Evolutionary conservation across 2,797 vertebrate species (phyloP).

Genomic region (Sebastes minor): DNA sequence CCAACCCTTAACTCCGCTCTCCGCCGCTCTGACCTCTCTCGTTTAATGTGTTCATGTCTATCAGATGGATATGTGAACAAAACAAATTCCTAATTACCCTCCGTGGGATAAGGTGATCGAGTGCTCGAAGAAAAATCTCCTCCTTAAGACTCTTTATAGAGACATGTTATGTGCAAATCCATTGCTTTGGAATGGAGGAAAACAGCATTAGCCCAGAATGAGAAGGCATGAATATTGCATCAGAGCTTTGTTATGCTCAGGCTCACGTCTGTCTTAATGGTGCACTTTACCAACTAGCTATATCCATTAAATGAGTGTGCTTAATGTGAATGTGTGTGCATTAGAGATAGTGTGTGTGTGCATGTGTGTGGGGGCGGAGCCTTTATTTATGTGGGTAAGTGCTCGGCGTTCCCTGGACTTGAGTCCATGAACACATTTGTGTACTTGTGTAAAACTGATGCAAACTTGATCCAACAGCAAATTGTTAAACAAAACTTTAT

Average conservation of each 20-base stretch:
- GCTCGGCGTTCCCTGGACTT: slow-evolving; percentile 1
- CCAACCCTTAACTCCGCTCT: slow-evolving; percentile 18
- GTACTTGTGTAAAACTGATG: slow-evolving; percentile 3
- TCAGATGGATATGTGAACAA: slow-evolving; percentile 46
- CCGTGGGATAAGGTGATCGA: slow-evolving; percentile 49
- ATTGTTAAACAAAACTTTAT: slow-evolving; percentile 31
- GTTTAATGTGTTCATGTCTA: slow-evolving; percentile 43
- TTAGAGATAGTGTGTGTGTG: neutral
- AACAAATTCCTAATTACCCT: slow-evolving; percentile 56
- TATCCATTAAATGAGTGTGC: slow-evolving; percentile 78
- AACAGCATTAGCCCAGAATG: slow-evolving; percentile 82
- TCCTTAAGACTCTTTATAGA: slow-evolving; percentile 54
- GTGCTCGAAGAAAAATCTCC: slow-evolving; percentile 33
- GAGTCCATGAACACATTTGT: slow-evolving; percentile 14
- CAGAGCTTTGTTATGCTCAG: slow-evolving; percentile 85
- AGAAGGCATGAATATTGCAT: slow-evolving; percentile 90
- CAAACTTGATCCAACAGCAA: slow-evolving; percentile 7
- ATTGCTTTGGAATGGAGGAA: slow-evolving; percentile 74
- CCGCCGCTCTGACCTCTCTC: slow-evolving; percentile 22
- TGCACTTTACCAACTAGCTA: slow-evolving; percentile 89
- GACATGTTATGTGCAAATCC: slow-evolving; percentile 67
- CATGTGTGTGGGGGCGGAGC: neutral
- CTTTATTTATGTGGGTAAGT: slow-evolving; percentile 52
- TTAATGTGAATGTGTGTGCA: slow-evolving; percentile 60
- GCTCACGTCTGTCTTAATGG: slow-evolving; percentile 89